These are phyloP conservation scores for Bombus impatiens DNA, from an alignment of 1,140 invertebrate genomes.

Conservation along the genomic window DNA sequence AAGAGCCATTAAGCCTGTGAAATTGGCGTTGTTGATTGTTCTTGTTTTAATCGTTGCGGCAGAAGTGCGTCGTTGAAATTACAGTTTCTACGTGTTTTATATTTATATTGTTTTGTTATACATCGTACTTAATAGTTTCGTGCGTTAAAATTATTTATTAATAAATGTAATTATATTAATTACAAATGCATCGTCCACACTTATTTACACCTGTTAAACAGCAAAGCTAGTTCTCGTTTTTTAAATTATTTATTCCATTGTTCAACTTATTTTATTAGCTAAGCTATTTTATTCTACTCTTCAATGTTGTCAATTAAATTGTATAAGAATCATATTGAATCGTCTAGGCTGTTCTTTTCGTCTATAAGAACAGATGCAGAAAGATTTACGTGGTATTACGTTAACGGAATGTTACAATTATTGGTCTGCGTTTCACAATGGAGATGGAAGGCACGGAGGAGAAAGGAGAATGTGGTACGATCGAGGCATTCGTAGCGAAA, in stretches of 20 bases:
- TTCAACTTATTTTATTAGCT: not conserved
- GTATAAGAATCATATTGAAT: not conserved
- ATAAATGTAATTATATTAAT: conserved; percentile 2
- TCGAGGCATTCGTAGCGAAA: conserved; percentile 1
- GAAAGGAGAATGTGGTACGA: conserved; percentile 32
- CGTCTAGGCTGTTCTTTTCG: not conserved
- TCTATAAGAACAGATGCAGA: not conserved
- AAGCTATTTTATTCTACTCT: too few species aligned
- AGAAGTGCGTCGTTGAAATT: not conserved
- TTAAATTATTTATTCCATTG: not conserved
- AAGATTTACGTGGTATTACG: not conserved
- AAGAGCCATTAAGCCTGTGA: conserved; percentile 31
- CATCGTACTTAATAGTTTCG: not conserved
- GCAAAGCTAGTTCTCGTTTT: too few species aligned
- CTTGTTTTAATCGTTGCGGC: not conserved
- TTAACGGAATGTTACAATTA: not conserved
- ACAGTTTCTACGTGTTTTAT: not conserved
- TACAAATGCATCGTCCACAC: not conserved
- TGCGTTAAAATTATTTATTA: not conserved
- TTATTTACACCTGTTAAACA: not conserved
- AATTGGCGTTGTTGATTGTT: not conserved
- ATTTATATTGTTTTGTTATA: not conserved
- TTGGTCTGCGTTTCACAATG: not conserved
- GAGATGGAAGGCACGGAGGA: not conserved
- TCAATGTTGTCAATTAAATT: not conserved